Percentiles rank a stretch among this genome's conserved stretches.
These are phyloP conservation scores for Hippolais icterina DNA, from an alignment of 2,113 vertebrate genomes.

Conservation along the genomic window DNA sequence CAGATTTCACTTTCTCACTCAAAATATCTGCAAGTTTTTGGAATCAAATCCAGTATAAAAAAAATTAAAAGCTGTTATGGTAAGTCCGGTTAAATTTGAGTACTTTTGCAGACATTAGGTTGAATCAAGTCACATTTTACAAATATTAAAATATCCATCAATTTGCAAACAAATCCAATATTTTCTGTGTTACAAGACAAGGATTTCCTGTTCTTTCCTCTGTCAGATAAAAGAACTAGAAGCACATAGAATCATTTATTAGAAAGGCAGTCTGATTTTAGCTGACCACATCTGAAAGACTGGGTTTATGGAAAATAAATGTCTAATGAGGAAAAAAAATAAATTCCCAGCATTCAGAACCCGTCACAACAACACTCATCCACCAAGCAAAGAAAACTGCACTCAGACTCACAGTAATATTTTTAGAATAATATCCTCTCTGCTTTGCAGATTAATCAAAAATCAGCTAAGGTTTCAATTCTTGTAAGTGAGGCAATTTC, in stretches of 20 bases:
- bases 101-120: background rate
- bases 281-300: background rate
- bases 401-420: background rate
- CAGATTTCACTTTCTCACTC: background rate
- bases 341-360: background rate
- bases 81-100: background rate
- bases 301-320: background rate
- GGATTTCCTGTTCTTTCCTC: background rate
- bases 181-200: background rate
- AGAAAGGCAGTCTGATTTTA: background rate
- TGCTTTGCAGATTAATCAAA: background rate
- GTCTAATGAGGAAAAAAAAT: background rate
- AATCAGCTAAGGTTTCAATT: background rate
- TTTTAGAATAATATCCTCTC: background rate
- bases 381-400: background rate
- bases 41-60: background rate
- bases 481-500: background rate
- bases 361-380: background rate
- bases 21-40: background rate
- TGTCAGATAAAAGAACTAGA: background rate
- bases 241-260: background rate
- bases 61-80: background rate
- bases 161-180: background rate
- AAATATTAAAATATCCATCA: background rate
- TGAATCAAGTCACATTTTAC: background rate